Evolutionary conservation across 2,888 invertebrate species (phyloP).

Genomic region (Leptogaster cylindrica): DNA sequence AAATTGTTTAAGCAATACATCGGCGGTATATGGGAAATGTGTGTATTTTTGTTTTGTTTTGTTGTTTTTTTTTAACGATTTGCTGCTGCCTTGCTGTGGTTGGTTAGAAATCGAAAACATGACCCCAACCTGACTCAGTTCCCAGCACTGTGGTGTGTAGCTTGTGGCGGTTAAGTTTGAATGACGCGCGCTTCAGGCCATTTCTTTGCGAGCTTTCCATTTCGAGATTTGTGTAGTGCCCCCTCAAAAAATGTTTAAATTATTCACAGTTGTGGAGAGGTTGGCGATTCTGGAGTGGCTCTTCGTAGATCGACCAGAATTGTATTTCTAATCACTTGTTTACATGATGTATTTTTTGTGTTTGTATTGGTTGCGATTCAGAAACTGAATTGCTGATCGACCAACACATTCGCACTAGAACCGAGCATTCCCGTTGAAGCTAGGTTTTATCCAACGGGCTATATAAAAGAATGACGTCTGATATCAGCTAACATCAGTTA

Average conservation of each 20-base stretch:
- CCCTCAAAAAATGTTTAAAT: conserved; percentile 12
- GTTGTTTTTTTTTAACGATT: too few species aligned
- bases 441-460: conserved; percentile 45
- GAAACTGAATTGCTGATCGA: not conserved
- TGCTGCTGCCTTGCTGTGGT: conserved; percentile 15
- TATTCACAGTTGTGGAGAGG: conserved; percentile 1
- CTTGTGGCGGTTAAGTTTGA: not conserved
- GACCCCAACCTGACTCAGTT: conserved; percentile 41
- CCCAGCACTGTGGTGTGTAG: not conserved
- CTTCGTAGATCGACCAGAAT: not conserved
- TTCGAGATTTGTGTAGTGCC: conserved; percentile 17
- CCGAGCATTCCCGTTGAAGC: conserved; percentile 39
- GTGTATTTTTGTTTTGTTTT: too few species aligned
- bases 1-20: conserved; percentile 18
- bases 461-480: conserved; percentile 61
- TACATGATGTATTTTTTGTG: not conserved
- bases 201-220: conserved; percentile 26
- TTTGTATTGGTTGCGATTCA: not conserved
- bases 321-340: conserved; percentile 25
- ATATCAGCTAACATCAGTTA: conserved; percentile 64
- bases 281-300: not conserved
- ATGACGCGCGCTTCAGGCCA: not conserved
- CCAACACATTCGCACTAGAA: conserved; percentile 22
- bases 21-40: not conserved
- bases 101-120: conserved; percentile 49